Evolutionary conservation across 2,113 vertebrate species (phyloP), one percentile per base, ranked within the genome.

Genomic region (Ptyas mucosa): DNA sequence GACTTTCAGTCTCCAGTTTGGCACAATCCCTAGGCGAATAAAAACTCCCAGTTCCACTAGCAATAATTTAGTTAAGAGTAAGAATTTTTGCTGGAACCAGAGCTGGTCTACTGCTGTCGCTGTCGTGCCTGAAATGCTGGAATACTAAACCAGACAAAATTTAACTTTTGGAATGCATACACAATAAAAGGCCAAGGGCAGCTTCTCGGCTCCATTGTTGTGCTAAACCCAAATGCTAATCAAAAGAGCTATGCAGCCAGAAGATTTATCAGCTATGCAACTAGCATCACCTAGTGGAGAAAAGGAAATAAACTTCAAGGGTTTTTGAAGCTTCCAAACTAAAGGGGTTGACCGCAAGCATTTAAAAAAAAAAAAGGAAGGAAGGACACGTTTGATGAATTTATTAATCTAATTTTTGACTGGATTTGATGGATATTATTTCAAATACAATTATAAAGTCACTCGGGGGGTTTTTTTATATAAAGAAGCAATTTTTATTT

Each of bases 251-350:
- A 20, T 21, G 54, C 20, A 24, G 20, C 18, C n/a, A 23, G 54
- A 10, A 18, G 0, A 34, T 11, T 81, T 89, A 23, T 21, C 14
- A 55, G 0, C 0, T 5, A 92, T 43, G 92, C 91, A 93, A 54
- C 24, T 88, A 89, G 95, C 95, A 87, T 96, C 97, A 96, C 3
- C 97, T 96, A 15, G 92, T 93, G 97, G 96, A 93, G 43, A 92
- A 0, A 1, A 69, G 23, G 23, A 51, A 49, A 5, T 0, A 0
- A 7, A 21, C 0, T 20, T n/a, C 88, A 39, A 29, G 0, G 0
- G 5, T 0, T 1, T 90, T 26, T 18, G 81, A 43, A 23, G n/a
- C 46, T 51, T 26, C 8, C 52, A 39, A 39, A 39, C 51, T 15
- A 21, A 26, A 29, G 9, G 51, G 85, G 8, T 26, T 26, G 23